phyloP scores from a whole-genome alignment of 2,113 vertebrate genomes.

The Tenebrosternarchus preto region DNA sequence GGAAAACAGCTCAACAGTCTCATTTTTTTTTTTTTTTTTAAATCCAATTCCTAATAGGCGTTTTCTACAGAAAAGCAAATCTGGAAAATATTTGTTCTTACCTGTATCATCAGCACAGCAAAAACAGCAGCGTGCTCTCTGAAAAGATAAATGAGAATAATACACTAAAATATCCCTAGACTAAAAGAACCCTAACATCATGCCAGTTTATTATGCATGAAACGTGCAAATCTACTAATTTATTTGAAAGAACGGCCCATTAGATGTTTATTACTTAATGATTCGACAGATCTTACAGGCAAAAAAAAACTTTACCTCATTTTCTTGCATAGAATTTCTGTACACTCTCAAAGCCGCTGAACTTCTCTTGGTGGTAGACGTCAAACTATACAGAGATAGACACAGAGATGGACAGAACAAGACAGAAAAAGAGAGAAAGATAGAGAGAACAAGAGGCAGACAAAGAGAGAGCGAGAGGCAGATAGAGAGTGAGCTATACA shows the following conservation, averaged over 20 bases:
- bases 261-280: not conserved
- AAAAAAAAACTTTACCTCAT: slow-evolving; percentile 76
- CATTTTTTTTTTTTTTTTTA: not conserved
- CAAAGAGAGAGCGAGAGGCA: no score
- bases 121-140: slow-evolving; percentile 96
- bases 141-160: no score
- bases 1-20: not conserved
- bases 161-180: not conserved
- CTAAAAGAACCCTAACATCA: not conserved
- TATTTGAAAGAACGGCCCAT: no score
- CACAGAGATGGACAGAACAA: not conserved
- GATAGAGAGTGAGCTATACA: no score
- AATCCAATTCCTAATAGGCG: not conserved
- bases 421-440: not conserved
- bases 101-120: slow-evolving; percentile 84
- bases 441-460: not conserved
- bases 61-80: not conserved
- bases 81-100: slow-evolving; percentile 59
- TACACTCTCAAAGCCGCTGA: slow-evolving; percentile 86
- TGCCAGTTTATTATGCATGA: not conserved
- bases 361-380: slow-evolving; percentile 91
- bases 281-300: not conserved
- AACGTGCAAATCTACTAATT: no score
- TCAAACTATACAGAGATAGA: slow-evolving; percentile 75
- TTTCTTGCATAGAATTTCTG: slow-evolving; percentile 80